phyloP scores from a whole-genome alignment of 2,113 vertebrate species.

The Eurypyga helias region DNA sequence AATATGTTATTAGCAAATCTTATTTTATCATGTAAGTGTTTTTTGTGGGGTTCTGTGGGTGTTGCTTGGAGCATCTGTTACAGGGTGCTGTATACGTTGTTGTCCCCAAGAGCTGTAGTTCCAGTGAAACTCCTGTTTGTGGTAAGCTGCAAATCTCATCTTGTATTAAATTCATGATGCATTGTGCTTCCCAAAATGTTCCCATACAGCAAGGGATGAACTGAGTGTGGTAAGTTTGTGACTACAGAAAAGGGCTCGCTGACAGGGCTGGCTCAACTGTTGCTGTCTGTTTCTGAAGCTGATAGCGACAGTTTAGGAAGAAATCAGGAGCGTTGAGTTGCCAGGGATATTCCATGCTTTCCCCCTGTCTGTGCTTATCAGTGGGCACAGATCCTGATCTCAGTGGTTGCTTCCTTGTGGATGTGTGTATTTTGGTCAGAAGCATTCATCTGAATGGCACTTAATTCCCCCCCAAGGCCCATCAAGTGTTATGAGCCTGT shows the following conservation, averaged over 20 bases:
- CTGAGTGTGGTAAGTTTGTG: not conserved
- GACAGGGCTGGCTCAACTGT: rapidly evolving
- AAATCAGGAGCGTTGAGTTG: not conserved
- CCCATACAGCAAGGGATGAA: rapidly evolving
- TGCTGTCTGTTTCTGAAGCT: not conserved
- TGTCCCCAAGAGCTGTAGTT: not conserved
- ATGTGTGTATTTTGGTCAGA: not conserved
- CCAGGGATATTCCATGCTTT: not conserved
- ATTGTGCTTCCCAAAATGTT: not conserved
- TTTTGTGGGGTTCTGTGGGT: not conserved
- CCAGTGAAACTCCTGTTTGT: not conserved
- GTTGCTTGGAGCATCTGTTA: not conserved
- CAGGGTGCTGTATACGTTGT: not conserved
- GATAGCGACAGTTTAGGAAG: not conserved
- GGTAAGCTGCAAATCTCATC: not conserved
- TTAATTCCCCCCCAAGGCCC: not conserved
- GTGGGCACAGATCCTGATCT: not conserved
- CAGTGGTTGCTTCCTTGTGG: not conserved
- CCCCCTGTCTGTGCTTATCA: not conserved
- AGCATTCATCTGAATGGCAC: not conserved
- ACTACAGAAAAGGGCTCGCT: not conserved
- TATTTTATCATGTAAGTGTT: not conserved
- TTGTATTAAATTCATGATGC: not conserved
- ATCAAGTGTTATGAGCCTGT: not conserved
- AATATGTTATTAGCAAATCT: not conserved